Base-by-base conservation (phyloP, 2,113 vertebrate genomes). In the Thymallus thymallus region DNA sequence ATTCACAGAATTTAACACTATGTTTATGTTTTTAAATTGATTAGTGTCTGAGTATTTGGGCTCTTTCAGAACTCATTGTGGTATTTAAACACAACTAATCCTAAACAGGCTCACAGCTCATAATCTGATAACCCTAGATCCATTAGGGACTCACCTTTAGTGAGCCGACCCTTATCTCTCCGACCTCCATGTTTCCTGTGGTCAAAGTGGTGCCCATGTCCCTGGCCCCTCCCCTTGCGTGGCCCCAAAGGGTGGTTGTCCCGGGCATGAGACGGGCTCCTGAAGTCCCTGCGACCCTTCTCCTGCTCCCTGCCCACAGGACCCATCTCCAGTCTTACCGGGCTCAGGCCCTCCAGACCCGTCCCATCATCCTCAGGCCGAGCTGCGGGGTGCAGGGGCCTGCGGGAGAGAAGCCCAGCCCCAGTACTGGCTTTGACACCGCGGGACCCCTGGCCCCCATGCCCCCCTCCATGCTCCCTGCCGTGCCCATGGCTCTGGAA, bases 181-280 rank as follows among this genome's bases (percentile, higher is more conserved):
- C 91, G 91, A 0, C 93, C 88, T 55, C 93, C 95, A 5, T 94
- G 94, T 66, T 92, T 95, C 80, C 91, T 90, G 83, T 89, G 83
- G n/a, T 90, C 89, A 61, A 85, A 74, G 18, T 87, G 84, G 16
- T 89, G 90, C 16, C 85, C 84, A 0, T 81, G 89, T 1, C 85
- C 82, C 2, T 92, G 93, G 30, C 94, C 96, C 86, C 88, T 94
- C 1, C 87, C 91, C 71, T 93, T 96, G 72, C 84, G 88, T 1
- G 81, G 79, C 3, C 92, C 94, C 0, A 88, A 87, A 1, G 94
- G 87, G 23, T 91, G 90, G 79, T 94, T 93, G 20, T 94, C 94
- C 69, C 85, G 89, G 22, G 83, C 83, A 0, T 90, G 85, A 46
- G 91, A 79, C 0, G 91, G 90, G 72, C 84, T 73, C 9, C 92